Base-by-base conservation (phyloP, 2,113 vertebrate species). In the Caloenas nicobarica region DNA sequence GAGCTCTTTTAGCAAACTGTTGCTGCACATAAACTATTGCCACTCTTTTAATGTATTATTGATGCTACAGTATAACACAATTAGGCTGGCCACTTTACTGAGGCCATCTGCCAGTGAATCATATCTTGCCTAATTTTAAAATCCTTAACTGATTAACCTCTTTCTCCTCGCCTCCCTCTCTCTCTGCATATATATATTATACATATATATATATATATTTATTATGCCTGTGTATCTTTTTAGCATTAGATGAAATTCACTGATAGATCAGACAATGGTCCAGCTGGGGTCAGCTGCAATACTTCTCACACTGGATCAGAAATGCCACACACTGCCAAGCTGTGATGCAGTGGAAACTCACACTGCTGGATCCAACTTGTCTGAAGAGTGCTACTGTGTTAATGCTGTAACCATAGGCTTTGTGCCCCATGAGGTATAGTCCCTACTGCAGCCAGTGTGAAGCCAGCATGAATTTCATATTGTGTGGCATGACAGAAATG, bases 11-110 rank as follows among this genome's bases (percentile, higher is more conserved):
- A 94, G 76, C 38, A 81, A 92, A 66, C 25, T 3, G 2, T 61
- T 90, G 24, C 48, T 92, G 29, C 38, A 56, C 22, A 60, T 66
- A 88, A 92, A 78, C 38, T 84, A 74, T 53, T 90, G 92, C 69
- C 61, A 71, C 80, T 86, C 64, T 84, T 83, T 38, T 84, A 86
- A 86, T 69, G 56, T 64, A 84, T 95, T 81, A 93, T 72, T 94
- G 92, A 96, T 92, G 82, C 79, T 65, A 79, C 21, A 83, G 53
- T 76, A 16, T 78, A 88, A 81, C 44, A 70, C 38, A 72, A 83
- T 81, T 89, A 38, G 38, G 38, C 38, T 38, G 38, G 38, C 38
- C 57, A 94, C 48, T 93, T 86, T 48, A 94, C 61, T 78, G 56
- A 86, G 90, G 38, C 68, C 79, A 88, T 93, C 69, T 81, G 86